phyloP scores from a whole-genome alignment of 2,888 invertebrate species.

The Serrognathus titanus region DNA sequence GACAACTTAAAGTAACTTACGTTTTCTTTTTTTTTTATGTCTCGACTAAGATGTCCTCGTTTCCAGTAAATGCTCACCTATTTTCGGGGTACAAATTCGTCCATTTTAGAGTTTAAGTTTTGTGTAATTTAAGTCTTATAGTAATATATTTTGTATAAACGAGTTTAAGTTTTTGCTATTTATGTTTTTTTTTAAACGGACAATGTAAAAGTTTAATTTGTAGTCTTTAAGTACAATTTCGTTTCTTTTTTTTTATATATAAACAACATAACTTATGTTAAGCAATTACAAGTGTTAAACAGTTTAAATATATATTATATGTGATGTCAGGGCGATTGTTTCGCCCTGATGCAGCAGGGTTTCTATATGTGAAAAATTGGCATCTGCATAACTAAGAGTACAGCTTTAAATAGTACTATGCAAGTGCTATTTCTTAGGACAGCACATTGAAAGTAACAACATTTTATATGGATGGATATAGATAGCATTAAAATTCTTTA shows the following conservation, averaged over 20 bases:
- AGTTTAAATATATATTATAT: constrained; percentile 2
- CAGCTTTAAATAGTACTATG: background rate
- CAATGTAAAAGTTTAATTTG: background rate
- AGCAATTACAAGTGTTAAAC: background rate
- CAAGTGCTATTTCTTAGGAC: background rate
- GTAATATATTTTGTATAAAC: constrained; percentile 19
- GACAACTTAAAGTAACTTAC: constrained; percentile 11
- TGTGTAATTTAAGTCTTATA: constrained; percentile 12
- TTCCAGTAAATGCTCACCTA: constrained; percentile 8
- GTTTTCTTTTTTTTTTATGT: constrained; percentile 10
- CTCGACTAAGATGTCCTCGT: constrained; percentile 12
- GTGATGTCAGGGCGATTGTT: background rate
- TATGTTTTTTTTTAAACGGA: constrained; percentile 1
- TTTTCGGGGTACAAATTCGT: constrained; percentile 17
- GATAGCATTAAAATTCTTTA: constrained; percentile 7
- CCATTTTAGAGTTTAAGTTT: constrained; percentile 13
- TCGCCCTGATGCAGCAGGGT: background rate
- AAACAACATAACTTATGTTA: constrained; percentile 1
- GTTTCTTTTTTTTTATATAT: background rate
- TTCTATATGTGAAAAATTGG: background rate
- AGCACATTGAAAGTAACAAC: background rate
- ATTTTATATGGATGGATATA: constrained; percentile 4
- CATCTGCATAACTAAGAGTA: background rate
- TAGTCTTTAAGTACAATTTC: background rate
- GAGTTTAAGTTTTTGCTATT: constrained; percentile 4